These are phyloP conservation scores for Strigamia crassipes DNA, from an alignment of 2,888 invertebrate species.

Conservation along the genomic window DNA sequence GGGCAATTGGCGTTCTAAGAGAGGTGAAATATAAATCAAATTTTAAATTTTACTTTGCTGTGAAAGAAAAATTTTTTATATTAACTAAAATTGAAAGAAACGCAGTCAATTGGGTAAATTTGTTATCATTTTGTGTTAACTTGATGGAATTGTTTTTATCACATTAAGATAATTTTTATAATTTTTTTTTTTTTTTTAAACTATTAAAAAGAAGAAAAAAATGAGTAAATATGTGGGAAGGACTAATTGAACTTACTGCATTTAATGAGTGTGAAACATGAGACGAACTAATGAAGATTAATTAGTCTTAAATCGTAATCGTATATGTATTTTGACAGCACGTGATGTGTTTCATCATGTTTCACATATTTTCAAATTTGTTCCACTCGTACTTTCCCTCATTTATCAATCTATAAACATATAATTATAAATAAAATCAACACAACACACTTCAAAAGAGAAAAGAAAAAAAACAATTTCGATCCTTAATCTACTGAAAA, in stretches of 20 bases:
- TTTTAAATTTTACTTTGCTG: slow-evolving; percentile 28
- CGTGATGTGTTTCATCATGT: slow-evolving; percentile 5
- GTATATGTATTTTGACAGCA: slow-evolving; percentile 15
- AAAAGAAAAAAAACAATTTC: background rate
- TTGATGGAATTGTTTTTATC: background rate
- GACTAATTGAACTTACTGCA: background rate
- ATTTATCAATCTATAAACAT: background rate
- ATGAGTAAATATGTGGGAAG: background rate
- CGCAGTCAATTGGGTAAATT: background rate
- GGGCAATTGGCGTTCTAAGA: background rate
- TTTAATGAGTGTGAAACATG: background rate
- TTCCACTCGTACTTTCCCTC: background rate
- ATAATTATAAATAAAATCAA: too few species aligned
- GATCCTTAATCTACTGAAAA: slow-evolving; percentile 6
- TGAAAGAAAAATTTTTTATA: background rate
- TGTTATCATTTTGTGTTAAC: background rate
- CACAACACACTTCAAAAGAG: background rate
- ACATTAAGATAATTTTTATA: background rate
- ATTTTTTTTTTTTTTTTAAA: background rate
- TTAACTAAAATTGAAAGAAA: background rate
- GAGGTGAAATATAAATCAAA: slow-evolving; percentile 30
- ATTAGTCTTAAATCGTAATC: slow-evolving; percentile 6
- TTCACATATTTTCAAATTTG: background rate
- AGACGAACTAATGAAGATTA: slow-evolving; percentile 16
- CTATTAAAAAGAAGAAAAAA: background rate